Evolutionary conservation across 2,888 invertebrate species (phyloP), one percentile per base, ranked within the genome.

Genomic region (Cheilosia grossa): DNA sequence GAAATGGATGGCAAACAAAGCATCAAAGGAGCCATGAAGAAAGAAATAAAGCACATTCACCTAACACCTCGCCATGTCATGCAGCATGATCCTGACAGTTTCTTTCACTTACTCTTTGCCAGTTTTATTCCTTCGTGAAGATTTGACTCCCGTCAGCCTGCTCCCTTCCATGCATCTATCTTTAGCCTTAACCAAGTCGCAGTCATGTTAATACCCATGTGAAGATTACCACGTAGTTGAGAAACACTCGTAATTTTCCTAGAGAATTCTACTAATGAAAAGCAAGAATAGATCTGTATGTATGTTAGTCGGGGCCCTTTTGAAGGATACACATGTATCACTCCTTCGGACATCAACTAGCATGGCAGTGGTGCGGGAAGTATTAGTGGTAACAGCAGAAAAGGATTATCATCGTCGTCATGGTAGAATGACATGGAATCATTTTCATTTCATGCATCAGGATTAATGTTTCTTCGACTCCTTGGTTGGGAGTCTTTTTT

Each of bases 181-280:
- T 19, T 27, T 7, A 27, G 30, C 53, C 59, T 67, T 70, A 67
- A 54, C 54, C 37, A 30, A 70, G 63, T 49, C 63, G 63, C 30
- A 63, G 70, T 64, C 56, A 51, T 78, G 63, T 70, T 78, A 69
- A 78, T 78, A 54, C 49, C 21, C 63, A 70, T 70, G 58, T 78
- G 63, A 63, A 64, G 78, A 78, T 78, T 78, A 69, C 59, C 78
- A 78, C 70, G 70, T 70, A 78, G 78, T 69, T 78, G 78, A 70
- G 61, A 47, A 69, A 78, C 69, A 70, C 70, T 78, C 61, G 78
- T 78, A 53, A 78, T 78, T 78, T 78, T 78, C 78, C 64, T 49
- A 19, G 70, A 78, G 56, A 78, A 63, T 78, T 70, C 47, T 70
- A 63, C 61, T 78, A 77, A 70, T 58, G 58, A 70, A 70, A 44